Evolutionary conservation across 2,113 vertebrate genomes (phyloP), one percentile per base, ranked within the genome.

Genomic region (Lepisosteus oculatus): DNA sequence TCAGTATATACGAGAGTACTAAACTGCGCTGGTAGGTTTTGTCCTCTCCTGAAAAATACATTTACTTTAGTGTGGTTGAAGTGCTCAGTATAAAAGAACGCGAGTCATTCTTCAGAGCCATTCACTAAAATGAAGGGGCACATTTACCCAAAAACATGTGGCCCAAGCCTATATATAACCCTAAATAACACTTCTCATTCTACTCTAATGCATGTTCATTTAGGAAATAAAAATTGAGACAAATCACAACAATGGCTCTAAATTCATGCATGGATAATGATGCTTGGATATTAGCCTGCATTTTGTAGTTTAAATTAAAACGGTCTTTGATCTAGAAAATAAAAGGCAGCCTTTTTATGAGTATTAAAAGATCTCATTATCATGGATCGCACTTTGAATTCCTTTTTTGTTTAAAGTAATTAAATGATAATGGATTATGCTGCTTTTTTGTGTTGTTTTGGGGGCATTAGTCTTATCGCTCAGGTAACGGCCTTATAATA

Each of bases 371-470:
- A 77, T 78, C 77, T 81, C 76, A 82, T 80, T 83, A 85, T 83
- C 76, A 69, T 74, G 8, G 74, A 56, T 14, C 56, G 63, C 71
- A 73, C 69, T 84, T 85, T 84, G 70, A 88, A 64, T 61, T 65
- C 63, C 79, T 77, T 73, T 73, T 78, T 83, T 85, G 76, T 77
- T 71, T 42, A 72, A 82, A 84, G 82, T 79, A 86, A 86, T 89
- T 85, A 85, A 80, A 75, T 79, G 76, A 79, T 82, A 83, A 80
- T 86, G 79, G 82, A 83, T 83, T 84, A 77, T 72, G 69, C 15
- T 7, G 72, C 77, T 77, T 61, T 62, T 72, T 69, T 65, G 76
- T 63, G 54, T 62, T 41, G 15, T 44, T 45, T 29, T 42, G 62
- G 78, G 57, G 42, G 72, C 45, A 55, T 62, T 68, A 56, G 45